Percentiles rank a stretch among this genome's conserved stretches.
Evolutionary conservation across 2,113 vertebrate genomes (phyloP).

Genomic region (Elanus axillaris): DNA sequence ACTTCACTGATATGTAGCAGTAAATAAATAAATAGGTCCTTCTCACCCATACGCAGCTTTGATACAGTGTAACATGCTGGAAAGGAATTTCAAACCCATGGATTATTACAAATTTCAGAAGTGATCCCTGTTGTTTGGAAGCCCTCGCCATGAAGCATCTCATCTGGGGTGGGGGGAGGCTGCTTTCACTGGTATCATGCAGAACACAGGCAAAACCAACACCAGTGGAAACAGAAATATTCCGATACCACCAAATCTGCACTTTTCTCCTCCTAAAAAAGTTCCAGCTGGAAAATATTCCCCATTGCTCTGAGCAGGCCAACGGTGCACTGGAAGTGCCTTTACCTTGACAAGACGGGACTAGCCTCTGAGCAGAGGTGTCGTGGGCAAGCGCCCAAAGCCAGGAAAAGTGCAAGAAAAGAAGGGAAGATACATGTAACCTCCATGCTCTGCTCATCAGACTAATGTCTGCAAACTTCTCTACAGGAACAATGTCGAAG

Average conservation of each 20-base stretch:
- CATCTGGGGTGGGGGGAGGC: not conserved
- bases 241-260: fast-evolving
- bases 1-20: not conserved
- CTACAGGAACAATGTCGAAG: not conserved
- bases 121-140: not conserved
- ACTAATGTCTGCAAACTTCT: not conserved
- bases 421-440: not conserved
- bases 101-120: not conserved
- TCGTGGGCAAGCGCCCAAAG: fast-evolving
- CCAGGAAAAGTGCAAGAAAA: fast-evolving
- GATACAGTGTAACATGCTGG: not conserved
- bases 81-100: not conserved
- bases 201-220: not conserved
- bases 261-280: not conserved
- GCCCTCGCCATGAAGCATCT: not conserved
- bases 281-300: not conserved
- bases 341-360: fast-evolving
- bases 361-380: fast-evolving
- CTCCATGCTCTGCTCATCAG: not conserved
- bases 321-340: fast-evolving
- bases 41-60: not conserved
- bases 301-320: not conserved
- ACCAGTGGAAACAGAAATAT: not conserved
- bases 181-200: fast-evolving
- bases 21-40: not conserved